Percentiles rank a stretch among this genome's conserved stretches.
Evolutionary conservation across 2,113 vertebrate species (phyloP).

Genomic region (Nannospalax galili): DNA sequence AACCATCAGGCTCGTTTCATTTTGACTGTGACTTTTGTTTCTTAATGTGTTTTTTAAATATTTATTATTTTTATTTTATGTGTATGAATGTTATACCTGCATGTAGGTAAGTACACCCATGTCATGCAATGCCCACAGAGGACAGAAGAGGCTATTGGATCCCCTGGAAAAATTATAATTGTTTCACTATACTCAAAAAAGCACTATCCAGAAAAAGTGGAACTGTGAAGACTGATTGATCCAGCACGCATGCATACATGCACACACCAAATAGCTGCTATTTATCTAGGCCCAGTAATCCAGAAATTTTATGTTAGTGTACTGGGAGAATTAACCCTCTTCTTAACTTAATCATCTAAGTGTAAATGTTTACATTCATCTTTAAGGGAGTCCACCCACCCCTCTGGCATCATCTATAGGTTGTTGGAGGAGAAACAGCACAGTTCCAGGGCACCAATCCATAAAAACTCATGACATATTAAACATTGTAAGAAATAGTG

Average conservation of each 20-base stretch:
- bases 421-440: background rate
- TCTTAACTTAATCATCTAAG: background rate
- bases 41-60: background rate
- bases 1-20: background rate
- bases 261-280: background rate
- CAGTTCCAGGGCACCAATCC: background rate
- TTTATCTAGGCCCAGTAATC: background rate
- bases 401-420: background rate
- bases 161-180: too few species aligned
- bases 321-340: background rate
- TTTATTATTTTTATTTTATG: too few species aligned
- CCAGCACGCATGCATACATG: background rate
- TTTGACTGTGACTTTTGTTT: background rate
- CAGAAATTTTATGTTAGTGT: background rate
- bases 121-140: too few species aligned
- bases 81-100: too few species aligned
- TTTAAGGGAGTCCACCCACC: background rate
- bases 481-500: background rate
- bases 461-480: background rate
- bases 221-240: background rate
- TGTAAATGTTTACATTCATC: background rate
- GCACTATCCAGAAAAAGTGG: background rate
- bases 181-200: conserved; percentile 6
- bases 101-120: too few species aligned
- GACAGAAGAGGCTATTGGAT: too few species aligned